Evolutionary conservation across 2,888 invertebrate genomes (phyloP).

Genomic region (Thecocarcelia acutangulata): DNA sequence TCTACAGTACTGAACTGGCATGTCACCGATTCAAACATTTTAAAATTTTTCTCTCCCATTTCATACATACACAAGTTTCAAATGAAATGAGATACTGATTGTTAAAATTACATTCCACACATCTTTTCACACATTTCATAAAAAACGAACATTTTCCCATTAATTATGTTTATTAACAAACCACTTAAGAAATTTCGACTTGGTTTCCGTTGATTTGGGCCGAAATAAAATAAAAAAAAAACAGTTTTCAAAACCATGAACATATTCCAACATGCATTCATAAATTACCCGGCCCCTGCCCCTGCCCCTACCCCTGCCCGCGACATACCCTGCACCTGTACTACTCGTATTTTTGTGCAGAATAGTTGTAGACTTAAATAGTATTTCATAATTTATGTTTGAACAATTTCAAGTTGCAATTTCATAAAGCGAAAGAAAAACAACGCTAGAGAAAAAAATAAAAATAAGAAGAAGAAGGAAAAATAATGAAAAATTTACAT

Average conservation of each 20-base stretch:
- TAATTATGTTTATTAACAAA: slow-evolving; percentile 19
- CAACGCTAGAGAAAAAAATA: background rate
- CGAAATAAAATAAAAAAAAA: background rate
- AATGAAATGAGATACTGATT: no score
- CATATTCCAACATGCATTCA: slow-evolving; percentile 18
- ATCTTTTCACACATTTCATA: slow-evolving; percentile 11
- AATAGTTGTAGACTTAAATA: background rate
- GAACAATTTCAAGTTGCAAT: slow-evolving; percentile 51
- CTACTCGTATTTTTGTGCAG: slow-evolving; percentile 16
- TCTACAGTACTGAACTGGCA: no score
- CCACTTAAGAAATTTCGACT: slow-evolving; percentile 9
- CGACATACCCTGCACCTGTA: no score
- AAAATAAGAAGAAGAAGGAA: background rate
- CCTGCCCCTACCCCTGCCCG: no score
- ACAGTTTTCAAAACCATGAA: slow-evolving; percentile 40
- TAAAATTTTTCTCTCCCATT: no score
- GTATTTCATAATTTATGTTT: slow-evolving; percentile 61
- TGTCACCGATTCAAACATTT: no score
- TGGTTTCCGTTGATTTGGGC: slow-evolving; percentile 31
- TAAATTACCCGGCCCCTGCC: slow-evolving; percentile 9
- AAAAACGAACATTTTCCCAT: slow-evolving; percentile 8
- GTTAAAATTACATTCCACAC: background rate
- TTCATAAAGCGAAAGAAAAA: slow-evolving; percentile 24
- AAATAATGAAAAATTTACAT: slow-evolving; percentile 61
- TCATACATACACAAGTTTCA: no score